Percentiles rank a stretch among this genome's conserved stretches.
phyloP scores from a whole-genome alignment of 1,140 invertebrate species.

The Lepidostoma basale region DNA sequence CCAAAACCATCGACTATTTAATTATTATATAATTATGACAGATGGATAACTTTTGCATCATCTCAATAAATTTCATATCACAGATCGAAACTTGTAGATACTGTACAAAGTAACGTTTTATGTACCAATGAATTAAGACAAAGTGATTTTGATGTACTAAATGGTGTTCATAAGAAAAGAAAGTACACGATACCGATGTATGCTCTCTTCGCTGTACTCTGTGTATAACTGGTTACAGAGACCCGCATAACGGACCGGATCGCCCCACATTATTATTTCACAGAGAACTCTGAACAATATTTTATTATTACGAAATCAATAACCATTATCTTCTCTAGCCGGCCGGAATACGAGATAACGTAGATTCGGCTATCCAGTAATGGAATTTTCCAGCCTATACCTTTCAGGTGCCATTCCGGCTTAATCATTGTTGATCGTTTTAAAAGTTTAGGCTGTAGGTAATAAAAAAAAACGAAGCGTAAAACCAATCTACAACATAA shows the following conservation, averaged over 20 bases:
- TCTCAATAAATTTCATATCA: too few species aligned
- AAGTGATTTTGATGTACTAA: too few species aligned
- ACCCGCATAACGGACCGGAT: slow-evolving; percentile 2
- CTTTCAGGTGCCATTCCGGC: too few species aligned
- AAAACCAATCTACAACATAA: neutral
- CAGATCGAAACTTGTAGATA: too few species aligned
- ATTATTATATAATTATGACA: too few species aligned
- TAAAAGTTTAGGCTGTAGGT: neutral
- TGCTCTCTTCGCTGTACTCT: too few species aligned
- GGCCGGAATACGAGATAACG: neutral
- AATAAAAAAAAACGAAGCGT: neutral
- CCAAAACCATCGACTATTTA: too few species aligned
- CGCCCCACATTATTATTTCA: slow-evolving; percentile 20
- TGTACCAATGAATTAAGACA: too few species aligned
- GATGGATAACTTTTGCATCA: too few species aligned
- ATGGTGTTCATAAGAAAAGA: neutral
- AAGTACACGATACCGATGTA: too few species aligned
- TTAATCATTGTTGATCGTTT: neutral
- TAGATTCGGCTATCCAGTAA: neutral
- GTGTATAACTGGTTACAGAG: slow-evolving; percentile 11
- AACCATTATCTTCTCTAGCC: slow-evolving; percentile 12
- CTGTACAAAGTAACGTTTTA: too few species aligned
- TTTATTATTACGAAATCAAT: slow-evolving; percentile 19
- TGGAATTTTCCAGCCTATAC: neutral
- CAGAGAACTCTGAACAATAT: slow-evolving; percentile 8